phyloP scores from a whole-genome alignment of 1,140 invertebrate genomes.

The Cydia splendana region DNA sequence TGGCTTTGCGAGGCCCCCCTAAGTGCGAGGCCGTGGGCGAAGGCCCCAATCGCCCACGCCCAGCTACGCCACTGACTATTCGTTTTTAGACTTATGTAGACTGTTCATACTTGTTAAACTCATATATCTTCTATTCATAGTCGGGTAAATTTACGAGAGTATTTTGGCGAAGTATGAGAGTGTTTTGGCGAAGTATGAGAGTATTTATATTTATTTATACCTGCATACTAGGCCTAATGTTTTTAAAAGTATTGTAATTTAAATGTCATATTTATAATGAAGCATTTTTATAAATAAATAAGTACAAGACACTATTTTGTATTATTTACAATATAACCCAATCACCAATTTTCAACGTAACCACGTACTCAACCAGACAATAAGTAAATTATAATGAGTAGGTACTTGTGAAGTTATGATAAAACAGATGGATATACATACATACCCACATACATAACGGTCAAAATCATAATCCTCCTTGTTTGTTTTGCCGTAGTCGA shows the following conservation, averaged over 20 bases:
- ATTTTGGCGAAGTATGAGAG: constrained; percentile 35
- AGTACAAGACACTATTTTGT: constrained; percentile 40
- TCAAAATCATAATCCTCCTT: too few species aligned
- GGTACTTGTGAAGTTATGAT: too few species aligned
- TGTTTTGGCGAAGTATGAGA: constrained; percentile 34
- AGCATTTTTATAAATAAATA: constrained; percentile 72
- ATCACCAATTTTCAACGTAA: too few species aligned
- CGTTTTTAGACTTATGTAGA: constrained; percentile 21
- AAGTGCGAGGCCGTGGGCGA: too few species aligned
- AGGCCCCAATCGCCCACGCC: too few species aligned
- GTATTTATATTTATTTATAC: constrained; percentile 36
- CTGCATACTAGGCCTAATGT: constrained; percentile 46
- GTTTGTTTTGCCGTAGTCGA: too few species aligned
- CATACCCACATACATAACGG: too few species aligned
- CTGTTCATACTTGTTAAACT: constrained; percentile 36
- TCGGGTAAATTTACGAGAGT: constrained; percentile 39
- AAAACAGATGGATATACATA: too few species aligned
- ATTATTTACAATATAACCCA: neutral
- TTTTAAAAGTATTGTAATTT: constrained; percentile 65
- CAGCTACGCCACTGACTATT: too few species aligned
- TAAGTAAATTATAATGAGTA: too few species aligned
- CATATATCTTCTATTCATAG: constrained; percentile 37
- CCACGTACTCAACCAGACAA: too few species aligned
- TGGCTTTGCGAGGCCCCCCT: too few species aligned
- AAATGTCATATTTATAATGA: constrained; percentile 74